Base-by-base conservation (phyloP, 2,113 vertebrate genomes). In the Gallinago paraguaiae region DNA sequence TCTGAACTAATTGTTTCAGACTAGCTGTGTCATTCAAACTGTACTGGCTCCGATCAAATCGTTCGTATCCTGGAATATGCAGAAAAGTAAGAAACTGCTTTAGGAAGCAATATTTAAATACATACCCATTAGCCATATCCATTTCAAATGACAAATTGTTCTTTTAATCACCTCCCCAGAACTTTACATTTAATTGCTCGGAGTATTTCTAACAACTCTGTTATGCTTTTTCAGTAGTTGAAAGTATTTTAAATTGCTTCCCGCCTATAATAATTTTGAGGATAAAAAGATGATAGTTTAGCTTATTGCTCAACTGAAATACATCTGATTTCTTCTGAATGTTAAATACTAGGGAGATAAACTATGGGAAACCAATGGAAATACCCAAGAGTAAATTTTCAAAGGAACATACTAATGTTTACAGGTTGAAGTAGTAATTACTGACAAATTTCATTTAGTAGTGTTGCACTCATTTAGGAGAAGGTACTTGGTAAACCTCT, bases 41-140 rank as follows among this genome's bases (percentile, higher is more conserved):
- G 63, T 51, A 63, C 54, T 31, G 82, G 78, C 88, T 86, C 90
- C 17, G 9, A 89, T 91, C 96, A 82, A 57, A 10, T 60, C 39
- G 13, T 30, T 90, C 51, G 5, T 46, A 13, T 43, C 48, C 79
- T 92, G 59, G 43, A 94, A 86, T 43, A 70, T 20, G 63, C 56
- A 88, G 77, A 30, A 33, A 53, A 95, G 65, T 35, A 61, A 63
- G 59, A 96, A 97, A 96, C 43, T 95, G 94, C 96, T 90, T 87
- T 80, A 79, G 89, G 87, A 96, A 95, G 95, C 95, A 95, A 57
- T 92, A 96, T 97, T 96, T 94, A 97, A 97, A 92, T 92, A 92
- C 48, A 78, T 79, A 71, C 46, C 80, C 95, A 96, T 96, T 89
- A 97, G 92, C 88, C 63, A 89, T 75, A 97, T 88, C 89, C 71